phyloP scores from a whole-genome alignment of 2,113 vertebrate species.

The Lonchura striata region DNA sequence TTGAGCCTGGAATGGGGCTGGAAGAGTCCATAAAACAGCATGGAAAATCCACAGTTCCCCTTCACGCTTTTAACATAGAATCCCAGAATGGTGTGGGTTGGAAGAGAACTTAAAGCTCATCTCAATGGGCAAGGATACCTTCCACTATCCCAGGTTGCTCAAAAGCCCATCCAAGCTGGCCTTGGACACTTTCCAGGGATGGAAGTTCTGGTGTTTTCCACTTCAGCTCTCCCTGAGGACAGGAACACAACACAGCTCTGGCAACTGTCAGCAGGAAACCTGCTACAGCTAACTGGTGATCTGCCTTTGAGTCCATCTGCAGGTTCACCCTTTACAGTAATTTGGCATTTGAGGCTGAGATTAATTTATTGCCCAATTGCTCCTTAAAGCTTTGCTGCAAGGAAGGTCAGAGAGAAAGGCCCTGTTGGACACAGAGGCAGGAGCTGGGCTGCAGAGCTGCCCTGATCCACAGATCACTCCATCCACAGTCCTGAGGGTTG shows the following conservation, averaged over 20 bases:
- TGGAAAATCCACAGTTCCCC: neutral
- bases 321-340: neutral
- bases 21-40: neutral
- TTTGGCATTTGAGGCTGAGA: neutral
- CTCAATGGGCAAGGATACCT: neutral
- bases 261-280: neutral
- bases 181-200: neutral
- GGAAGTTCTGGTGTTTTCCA: neutral
- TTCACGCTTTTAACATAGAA: accelerated
- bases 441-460: neutral
- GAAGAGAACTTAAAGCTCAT: neutral
- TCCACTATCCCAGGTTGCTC: neutral
- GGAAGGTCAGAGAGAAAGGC: neutral
- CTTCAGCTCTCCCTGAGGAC: neutral
- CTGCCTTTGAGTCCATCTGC: neutral
- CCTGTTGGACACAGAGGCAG: neutral
- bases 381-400: neutral
- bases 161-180: accelerated
- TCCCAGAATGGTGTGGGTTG: neutral
- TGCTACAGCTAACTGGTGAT: neutral
- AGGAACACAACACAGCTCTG: neutral
- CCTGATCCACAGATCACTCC: neutral
- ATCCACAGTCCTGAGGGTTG: neutral
- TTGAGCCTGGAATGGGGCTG: accelerated
- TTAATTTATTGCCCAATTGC: neutral